Base-by-base conservation (phyloP, 2,797 vertebrate species). In the Heliangelus exortis region DNA sequence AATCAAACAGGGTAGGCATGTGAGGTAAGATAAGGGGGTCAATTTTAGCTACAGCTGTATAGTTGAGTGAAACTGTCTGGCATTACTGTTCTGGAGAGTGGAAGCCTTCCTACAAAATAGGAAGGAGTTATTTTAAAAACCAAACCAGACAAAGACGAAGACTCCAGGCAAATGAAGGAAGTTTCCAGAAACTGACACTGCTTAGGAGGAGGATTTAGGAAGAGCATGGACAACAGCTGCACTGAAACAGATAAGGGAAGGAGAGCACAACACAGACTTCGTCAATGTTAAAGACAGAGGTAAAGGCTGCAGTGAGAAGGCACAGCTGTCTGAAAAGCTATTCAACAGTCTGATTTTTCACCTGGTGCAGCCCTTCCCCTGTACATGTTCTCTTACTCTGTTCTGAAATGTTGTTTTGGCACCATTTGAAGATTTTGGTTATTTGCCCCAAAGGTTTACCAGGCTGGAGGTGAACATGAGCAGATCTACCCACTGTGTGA, bases 381-480 rank as follows among this genome's bases (percentile, higher is more conserved):
- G 11, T 17, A 41, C 18, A 22, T 0, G 0, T 53, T n/a, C 33
- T 77, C 61, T 50, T 73, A 21, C 26, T 76, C 22, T 53, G 33
- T 63, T 79, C 67, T 63, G 50, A 89, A 51, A 71, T 19, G 17
- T 43, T 87, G 31, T 8, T 39, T 69, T 21, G 45, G 45, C 11
- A 72, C 61, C 18, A 33, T 68, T 45, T 82, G 71, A 92, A 28
- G 39, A 16, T 73, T 91, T 74, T 34, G 28, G 18, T 10, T 51
- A 71, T 62, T 74, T 83, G 4, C 6, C 50, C 34, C 47, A 21
- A 8, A 85, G 17, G 22, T 48, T 85, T 7, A 73, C 29, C 50
- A 54, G 68, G 26, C 6, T 87, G 34, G 57, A 89, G 45, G 18
- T 54, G 45, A 23, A 6, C 11, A 9, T 8, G 31, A 5, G 4